Percentiles rank a stretch among this genome's conserved stretches.
These are phyloP conservation scores for Platichthys flesus DNA, from an alignment of 2,113 vertebrate genomes.

Conservation along the genomic window DNA sequence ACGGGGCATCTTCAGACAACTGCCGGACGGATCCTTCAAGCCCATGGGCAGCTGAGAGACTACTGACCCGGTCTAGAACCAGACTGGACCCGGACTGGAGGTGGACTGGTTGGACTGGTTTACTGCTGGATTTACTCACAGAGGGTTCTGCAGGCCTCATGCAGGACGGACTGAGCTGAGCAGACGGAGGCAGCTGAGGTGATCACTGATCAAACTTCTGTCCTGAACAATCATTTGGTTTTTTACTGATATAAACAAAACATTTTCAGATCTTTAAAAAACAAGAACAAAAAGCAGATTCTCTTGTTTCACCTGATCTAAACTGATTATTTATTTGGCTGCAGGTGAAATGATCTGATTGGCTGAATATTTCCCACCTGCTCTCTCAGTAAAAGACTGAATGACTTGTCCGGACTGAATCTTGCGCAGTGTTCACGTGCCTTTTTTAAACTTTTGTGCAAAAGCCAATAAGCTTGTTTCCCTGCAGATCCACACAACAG, in stretches of 20 bases:
- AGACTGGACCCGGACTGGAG: neutral
- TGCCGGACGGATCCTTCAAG: conserved; percentile 94
- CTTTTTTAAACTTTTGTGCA: conserved; percentile 65
- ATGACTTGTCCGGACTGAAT: neutral
- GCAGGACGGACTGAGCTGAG: conserved; percentile 19
- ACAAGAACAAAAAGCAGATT: neutral
- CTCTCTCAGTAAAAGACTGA: neutral
- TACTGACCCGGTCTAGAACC: conserved; percentile 16
- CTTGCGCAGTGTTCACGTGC: conserved; percentile 62
- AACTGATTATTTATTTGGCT: no score
- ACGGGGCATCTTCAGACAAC: conserved; percentile 96
- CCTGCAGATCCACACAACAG: conserved; percentile 38
- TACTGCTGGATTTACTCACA: conserved; percentile 41
- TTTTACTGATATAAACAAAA: neutral
- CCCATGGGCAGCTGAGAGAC: conserved; percentile 89
- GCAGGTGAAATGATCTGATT: conserved; percentile 17
- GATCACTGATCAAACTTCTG: neutral
- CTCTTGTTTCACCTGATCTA: no score
- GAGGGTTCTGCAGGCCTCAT: neutral
- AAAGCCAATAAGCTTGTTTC: conserved; percentile 77
- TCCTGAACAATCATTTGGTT: neutral
- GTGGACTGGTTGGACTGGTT: neutral
- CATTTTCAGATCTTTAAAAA: neutral
- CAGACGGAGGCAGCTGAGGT: conserved; percentile 70
- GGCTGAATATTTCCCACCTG: neutral